phyloP scores from a whole-genome alignment of 2,888 invertebrate genomes.

The Sesamia inferens region DNA sequence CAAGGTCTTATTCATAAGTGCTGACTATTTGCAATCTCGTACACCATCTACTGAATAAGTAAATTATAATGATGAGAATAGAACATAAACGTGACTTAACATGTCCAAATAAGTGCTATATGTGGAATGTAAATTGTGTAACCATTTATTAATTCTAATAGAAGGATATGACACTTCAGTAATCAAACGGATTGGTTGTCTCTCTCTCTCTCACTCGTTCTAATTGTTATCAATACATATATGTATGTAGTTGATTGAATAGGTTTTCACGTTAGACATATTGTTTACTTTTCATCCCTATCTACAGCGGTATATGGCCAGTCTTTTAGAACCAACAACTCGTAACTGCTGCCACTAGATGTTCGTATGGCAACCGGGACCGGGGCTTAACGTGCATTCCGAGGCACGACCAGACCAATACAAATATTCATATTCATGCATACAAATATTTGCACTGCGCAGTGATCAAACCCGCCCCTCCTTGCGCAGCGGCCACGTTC shows the following conservation, averaged over 20 bases:
- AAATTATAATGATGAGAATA: conserved; percentile 40
- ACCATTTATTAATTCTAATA: conserved; percentile 1
- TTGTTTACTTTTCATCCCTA: too few relatives aligned
- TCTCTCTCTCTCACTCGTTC: background rate
- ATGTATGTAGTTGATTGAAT: too few relatives aligned
- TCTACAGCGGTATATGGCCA: too few relatives aligned
- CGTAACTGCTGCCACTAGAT: too few relatives aligned
- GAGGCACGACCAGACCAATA: too few relatives aligned
- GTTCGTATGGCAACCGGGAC: too few relatives aligned
- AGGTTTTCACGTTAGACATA: background rate
- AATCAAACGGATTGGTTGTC: background rate
- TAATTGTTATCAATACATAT: conserved; percentile 2
- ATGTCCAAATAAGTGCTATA: conserved; percentile 36
- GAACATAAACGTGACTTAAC: conserved; percentile 39
- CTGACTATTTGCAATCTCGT: conserved; percentile 61
- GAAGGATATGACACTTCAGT: background rate
- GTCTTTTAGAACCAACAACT: too few relatives aligned
- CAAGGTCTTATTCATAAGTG: conserved; percentile 75
- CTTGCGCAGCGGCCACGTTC: too few relatives aligned
- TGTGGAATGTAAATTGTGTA: conserved; percentile 43
- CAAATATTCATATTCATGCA: too few relatives aligned
- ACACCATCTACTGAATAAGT: conserved; percentile 57
- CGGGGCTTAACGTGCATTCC: too few relatives aligned
- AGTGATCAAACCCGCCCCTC: too few relatives aligned
- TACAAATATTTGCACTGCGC: too few relatives aligned